Evolutionary conservation across 2,888 invertebrate genomes (phyloP).

Genomic region (Thereva unica): DNA sequence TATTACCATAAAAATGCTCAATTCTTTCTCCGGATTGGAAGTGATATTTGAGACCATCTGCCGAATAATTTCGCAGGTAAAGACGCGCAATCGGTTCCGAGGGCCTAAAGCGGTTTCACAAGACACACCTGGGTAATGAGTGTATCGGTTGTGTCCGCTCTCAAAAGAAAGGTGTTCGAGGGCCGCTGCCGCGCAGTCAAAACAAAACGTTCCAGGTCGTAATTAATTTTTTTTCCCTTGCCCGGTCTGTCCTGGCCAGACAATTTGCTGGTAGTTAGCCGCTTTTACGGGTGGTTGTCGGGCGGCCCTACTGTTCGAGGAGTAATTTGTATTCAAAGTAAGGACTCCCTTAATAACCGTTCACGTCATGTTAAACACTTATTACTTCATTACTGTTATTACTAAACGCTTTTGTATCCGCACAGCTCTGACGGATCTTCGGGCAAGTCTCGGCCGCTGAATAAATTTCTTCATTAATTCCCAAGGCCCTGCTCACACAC

Average conservation of each 20-base stretch:
- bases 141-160: slow-evolving; percentile 20
- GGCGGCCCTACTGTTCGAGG: slow-evolving; percentile 15
- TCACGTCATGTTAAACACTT: slow-evolving; percentile 49
- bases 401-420: slow-evolving; percentile 40
- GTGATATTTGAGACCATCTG: slow-evolving; percentile 18
- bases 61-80: slow-evolving; percentile 8
- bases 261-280: slow-evolving; percentile 27
- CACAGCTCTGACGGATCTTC: slow-evolving; percentile 30
- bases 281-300: slow-evolving; percentile 10
- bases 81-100: neutral
- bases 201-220: slow-evolving; percentile 27
- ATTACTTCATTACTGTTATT: slow-evolving; percentile 48
- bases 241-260: slow-evolving; percentile 21
- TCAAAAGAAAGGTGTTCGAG: slow-evolving; percentile 17
- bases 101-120: neutral
- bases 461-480: slow-evolving; percentile 48
- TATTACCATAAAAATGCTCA: slow-evolving; percentile 33
- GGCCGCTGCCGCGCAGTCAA: slow-evolving; percentile 18
- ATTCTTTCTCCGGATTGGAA: slow-evolving; percentile 29
- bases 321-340: slow-evolving; percentile 46
- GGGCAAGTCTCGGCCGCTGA: slow-evolving; percentile 40
- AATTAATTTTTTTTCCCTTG: slow-evolving; percentile 30
- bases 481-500: neutral
- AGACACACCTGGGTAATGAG: slow-evolving; percentile 32
- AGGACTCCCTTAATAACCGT: slow-evolving; percentile 46